Evolutionary conservation across 2,113 vertebrate genomes (phyloP).

Genomic region (Mungos mungo): DNA sequence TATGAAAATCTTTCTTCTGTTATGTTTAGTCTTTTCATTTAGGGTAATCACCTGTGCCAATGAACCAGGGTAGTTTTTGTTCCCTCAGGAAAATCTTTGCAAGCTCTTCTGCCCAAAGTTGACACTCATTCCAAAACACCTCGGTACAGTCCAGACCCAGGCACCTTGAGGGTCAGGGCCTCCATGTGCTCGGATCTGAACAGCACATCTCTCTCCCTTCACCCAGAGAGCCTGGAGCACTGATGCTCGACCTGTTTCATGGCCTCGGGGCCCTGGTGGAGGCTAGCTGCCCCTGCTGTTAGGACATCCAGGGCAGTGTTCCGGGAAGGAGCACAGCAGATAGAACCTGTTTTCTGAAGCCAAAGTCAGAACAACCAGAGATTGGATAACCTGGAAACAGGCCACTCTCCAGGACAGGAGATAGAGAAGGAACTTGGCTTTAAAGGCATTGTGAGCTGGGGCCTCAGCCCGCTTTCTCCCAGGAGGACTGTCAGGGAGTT

Average conservation of each 20-base stretch:
- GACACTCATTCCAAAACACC: not conserved
- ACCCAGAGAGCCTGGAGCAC: not conserved
- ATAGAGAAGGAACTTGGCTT: not conserved
- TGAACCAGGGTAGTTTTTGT: not conserved
- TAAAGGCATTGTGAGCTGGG: not conserved
- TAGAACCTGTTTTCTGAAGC: not conserved
- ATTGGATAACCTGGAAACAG: not conserved
- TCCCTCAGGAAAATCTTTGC: not conserved
- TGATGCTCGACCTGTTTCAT: not conserved
- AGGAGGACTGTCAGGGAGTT: not conserved
- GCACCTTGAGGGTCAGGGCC: constrained; percentile 11
- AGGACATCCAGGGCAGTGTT: not conserved
- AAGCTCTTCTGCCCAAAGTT: not conserved
- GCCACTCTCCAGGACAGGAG: not conserved
- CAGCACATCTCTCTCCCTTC: not conserved
- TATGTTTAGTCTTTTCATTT: not conserved
- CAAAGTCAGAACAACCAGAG: not conserved
- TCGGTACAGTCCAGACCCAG: not conserved
- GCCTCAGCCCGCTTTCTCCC: not conserved
- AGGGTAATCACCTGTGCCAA: not conserved
- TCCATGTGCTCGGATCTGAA: not conserved
- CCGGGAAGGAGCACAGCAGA: not conserved
- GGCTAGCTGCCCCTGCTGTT: not conserved
- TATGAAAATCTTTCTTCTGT: not conserved
- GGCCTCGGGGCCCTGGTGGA: not conserved